Base-by-base conservation (phyloP, 2,113 vertebrate genomes). In the Capreolus pygargus region DNA sequence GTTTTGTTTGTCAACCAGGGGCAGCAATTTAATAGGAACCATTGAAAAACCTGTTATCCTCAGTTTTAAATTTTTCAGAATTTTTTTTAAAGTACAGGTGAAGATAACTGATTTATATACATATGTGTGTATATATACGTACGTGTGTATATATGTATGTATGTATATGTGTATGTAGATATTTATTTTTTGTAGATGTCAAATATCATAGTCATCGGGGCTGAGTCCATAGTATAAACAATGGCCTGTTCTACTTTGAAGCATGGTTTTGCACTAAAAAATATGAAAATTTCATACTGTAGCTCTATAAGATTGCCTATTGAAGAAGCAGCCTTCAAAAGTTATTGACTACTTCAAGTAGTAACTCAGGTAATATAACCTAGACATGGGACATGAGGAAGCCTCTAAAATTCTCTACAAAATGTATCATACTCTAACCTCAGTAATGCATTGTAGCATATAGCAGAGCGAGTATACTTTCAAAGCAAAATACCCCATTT, bases 401-500 rank as follows among this genome's bases (percentile, higher is more conserved):
- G 7, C 23, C 64, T 70, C 50, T 95, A 60, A 92, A 33, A 78
- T 82, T 89, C 10, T 84, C 45, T 79, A 36, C 16, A 79, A 39
- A 83, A 7, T 55, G 7, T 50, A 6, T 54, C 21, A 43, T 30
- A 67, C 6, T 86, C 28, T 64, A 47, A 61, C 10, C 14, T 74
- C 36, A 47, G 28, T 19, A 79, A 55, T 25, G 13, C 16, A 57
- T n/a, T 61, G 33, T 47, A 30, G 8, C 19, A 60, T 47, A 17
- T 10, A 60, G 7, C 45, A 60, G 19, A 55, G 1, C 36, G 33
- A 67, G 52, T 89, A 1, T 87, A 76, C 7, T 93, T 85, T 85
- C 25, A 55, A 95, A 91, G 8, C 67, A 79, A 58, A 88, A 91
- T 57, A 93, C 4, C 21, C 55, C 76, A 93, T 76, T 93, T 89